A percentile compares a stretch with the other conserved stretches of the same genome.
Evolutionary conservation across 1,140 invertebrate genomes (phyloP).

Genomic region (Pseudomyrmex sp.): DNA sequence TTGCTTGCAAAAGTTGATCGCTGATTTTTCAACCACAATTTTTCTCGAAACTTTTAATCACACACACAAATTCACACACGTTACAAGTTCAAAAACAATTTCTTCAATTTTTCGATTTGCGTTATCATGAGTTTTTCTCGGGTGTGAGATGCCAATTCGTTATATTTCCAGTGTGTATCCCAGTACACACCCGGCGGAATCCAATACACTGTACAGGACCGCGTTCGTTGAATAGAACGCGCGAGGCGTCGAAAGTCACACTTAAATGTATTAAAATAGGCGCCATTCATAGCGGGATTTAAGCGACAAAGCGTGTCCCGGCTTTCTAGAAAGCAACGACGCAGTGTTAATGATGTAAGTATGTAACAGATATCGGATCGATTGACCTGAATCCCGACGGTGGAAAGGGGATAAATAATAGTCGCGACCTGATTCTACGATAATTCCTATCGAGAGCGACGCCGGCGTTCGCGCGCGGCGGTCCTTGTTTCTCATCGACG

Average conservation of each 20-base stretch:
- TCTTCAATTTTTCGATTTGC: no score
- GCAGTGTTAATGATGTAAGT: constrained; percentile 52
- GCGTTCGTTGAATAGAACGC: background rate
- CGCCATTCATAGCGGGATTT: background rate
- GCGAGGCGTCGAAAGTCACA: constrained; percentile 6
- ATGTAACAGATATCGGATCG: constrained; percentile 54
- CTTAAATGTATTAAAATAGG: background rate
- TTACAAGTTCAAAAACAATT: no score
- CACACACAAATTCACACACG: no score
- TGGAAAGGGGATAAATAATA: constrained; percentile 59
- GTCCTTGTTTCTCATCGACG: constrained; percentile 48
- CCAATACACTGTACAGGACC: background rate
- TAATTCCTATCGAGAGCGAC: constrained; percentile 62
- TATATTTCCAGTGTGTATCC: background rate
- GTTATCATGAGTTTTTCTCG: background rate
- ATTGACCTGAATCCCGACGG: constrained; percentile 42
- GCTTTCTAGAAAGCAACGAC: constrained; percentile 20
- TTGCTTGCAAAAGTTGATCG: no score
- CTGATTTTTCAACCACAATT: no score
- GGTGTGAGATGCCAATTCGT: background rate
- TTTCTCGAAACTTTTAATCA: no score
- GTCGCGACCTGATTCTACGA: constrained; percentile 44
- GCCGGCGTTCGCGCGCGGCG: constrained; percentile 14
- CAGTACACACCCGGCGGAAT: background rate
- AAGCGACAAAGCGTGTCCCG: constrained; percentile 8